Conservation (phyloP, 2,797 vertebrate genomes). For the Brachyrhaphis roseni region DNA sequence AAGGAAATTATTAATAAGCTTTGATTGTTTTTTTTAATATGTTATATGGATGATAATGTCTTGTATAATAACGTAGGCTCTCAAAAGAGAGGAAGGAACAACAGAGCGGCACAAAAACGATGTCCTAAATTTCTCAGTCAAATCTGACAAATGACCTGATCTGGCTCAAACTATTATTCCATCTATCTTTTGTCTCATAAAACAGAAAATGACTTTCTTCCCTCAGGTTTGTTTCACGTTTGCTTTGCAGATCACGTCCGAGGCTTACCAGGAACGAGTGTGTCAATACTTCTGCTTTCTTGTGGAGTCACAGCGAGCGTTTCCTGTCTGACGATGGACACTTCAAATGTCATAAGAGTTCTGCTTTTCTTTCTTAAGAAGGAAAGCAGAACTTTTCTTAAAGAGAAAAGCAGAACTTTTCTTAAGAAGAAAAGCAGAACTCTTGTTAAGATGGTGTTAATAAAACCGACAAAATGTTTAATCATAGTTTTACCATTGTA, state of each 20-base stretch:
- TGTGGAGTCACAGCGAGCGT: neutral
- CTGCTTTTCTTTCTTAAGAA: conserved; percentile 24
- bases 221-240: conserved; percentile 1
- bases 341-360: conserved; percentile 13
- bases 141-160: conserved; percentile 15
- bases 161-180: neutral
- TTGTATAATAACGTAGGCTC: conserved; percentile 28
- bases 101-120: conserved; percentile 21
- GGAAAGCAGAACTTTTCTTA: too few relatives aligned
- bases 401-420: too few relatives aligned
- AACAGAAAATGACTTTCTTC: neutral
- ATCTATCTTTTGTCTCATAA: neutral
- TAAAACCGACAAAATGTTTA: neutral
- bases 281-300: conserved; percentile 42
- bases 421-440: too few relatives aligned
- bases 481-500: neutral
- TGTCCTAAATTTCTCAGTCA: conserved; percentile 12
- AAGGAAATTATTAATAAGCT: conserved; percentile 14
- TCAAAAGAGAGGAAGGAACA: conserved; percentile 22
- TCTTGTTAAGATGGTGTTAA: neutral
- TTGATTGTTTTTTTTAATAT: neutral
- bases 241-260: neutral
- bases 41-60: conserved; percentile 7
- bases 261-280: neutral
- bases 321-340: conserved; percentile 32